Percentiles rank a stretch among this genome's conserved stretches.
These are phyloP conservation scores for Scaptomyza tumidula DNA, from an alignment of 2,888 invertebrate species.

Conservation along the genomic window DNA sequence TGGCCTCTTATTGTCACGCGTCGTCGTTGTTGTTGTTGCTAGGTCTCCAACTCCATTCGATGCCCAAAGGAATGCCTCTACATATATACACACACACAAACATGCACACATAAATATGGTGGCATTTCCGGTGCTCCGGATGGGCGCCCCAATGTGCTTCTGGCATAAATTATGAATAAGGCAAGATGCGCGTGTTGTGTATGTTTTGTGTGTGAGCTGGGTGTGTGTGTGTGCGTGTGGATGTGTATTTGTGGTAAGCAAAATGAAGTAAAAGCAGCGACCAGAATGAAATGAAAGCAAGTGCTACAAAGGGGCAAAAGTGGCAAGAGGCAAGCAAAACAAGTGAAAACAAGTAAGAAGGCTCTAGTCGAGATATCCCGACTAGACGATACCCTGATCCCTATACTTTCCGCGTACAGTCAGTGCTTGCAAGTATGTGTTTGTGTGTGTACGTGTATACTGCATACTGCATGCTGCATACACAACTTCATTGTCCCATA, in stretches of 20 bases:
- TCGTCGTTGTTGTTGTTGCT: slow-evolving; percentile 44
- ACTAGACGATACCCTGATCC: no score
- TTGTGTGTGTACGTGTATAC: no score
- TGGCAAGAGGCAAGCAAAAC: slow-evolving; percentile 21
- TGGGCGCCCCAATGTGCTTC: slow-evolving; percentile 69
- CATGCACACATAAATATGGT: slow-evolving; percentile 63
- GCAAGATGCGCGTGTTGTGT: slow-evolving; percentile 60
- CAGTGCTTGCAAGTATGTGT: no score
- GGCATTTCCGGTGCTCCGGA: slow-evolving; percentile 73
- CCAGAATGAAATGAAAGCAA: slow-evolving; percentile 76
- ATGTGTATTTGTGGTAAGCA: slow-evolving; percentile 57
- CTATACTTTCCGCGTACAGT: no score
- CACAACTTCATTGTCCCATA: no score
- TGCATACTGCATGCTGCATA: no score
- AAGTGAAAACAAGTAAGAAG: slow-evolving; percentile 7
- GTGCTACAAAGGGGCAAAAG: slow-evolving; percentile 47
- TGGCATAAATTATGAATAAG: slow-evolving; percentile 81
- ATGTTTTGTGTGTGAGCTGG: slow-evolving; percentile 22
- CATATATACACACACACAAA: slow-evolving; percentile 34
- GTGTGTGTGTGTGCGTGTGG: slow-evolving; percentile 28
- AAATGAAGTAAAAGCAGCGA: slow-evolving; percentile 72
- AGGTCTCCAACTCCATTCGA: slow-evolving; percentile 43
- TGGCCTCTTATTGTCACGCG: slow-evolving; percentile 80
- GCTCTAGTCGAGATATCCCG: no score
- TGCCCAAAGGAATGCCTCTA: slow-evolving; percentile 71